Evolutionary conservation across 2,797 vertebrate species (phyloP).

Genomic region (Ptychobarbus kaznakovi): DNA sequence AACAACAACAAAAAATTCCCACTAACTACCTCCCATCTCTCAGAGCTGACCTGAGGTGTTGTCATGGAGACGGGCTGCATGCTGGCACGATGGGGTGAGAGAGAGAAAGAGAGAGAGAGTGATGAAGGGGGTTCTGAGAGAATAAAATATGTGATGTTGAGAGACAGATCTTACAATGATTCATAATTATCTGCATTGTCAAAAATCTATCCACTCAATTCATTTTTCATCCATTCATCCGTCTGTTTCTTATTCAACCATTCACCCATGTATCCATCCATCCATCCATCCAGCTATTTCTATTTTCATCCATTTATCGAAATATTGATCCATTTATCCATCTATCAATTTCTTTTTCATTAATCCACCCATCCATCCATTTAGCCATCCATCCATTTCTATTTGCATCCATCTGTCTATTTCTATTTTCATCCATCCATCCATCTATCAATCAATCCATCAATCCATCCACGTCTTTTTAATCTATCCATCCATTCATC

Average conservation of each 20-base stretch:
- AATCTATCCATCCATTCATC: neutral
- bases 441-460: neutral
- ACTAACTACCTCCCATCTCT: slow-evolving; percentile 51
- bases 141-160: slow-evolving; percentile 73
- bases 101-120: neutral
- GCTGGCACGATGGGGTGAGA: slow-evolving; percentile 24
- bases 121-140: slow-evolving; percentile 40
- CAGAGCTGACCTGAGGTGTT: slow-evolving; percentile 61
- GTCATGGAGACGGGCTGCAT: slow-evolving; percentile 65
- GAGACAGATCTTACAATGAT: slow-evolving; percentile 69
- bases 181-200: slow-evolving; percentile 56
- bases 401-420: neutral
- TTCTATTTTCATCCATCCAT: neutral
- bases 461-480: neutral
- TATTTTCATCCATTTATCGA: neutral
- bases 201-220: neutral
- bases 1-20: slow-evolving; percentile 35
- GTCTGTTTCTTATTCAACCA: neutral
- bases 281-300: neutral
- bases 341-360: neutral
- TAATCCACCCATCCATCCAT: neutral
- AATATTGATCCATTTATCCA: neutral
- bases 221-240: neutral
- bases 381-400: neutral
- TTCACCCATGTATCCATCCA: neutral